Evolutionary conservation across 2,113 vertebrate genomes (phyloP), one percentile per base, ranked within the genome.

Genomic region (Irena cyanogastra): DNA sequence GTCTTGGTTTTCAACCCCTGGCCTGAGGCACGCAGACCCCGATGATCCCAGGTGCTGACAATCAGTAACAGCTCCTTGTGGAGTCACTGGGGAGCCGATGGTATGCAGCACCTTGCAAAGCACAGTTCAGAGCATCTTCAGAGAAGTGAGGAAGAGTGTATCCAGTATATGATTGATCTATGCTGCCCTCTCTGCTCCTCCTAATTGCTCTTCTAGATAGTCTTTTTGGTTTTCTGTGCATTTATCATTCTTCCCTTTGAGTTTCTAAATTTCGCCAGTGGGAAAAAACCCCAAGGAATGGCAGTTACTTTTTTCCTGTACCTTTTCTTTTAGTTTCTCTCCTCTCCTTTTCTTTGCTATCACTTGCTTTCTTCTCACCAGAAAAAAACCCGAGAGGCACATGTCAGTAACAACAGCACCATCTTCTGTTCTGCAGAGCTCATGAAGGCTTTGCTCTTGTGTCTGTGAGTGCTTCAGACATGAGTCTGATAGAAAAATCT

Each of bases 371-470:
- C 16, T 70, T 87, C 75, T 68, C 44, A 45, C 21, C 21, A 39
- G 37, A 13, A 88, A 81, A 87, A 80, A 44, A 6, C 2, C 6
- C 6, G 53, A 50, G 44, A 83, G 66, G 78, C 75, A 35, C 68
- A 86, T 39, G 26, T 27, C 30, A 19, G 79, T 75, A 94, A 90
- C 97, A 95, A 97, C 28, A 96, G 97, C 93, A 83, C 97, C 97
- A 96, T 85, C 97, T 98, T 82, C 95, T 95, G 97, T 95, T 94
- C 78, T 50, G 42, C 26, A 85, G 89, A 65, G 87, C 35, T 71
- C 11, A 69, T 26, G 66, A 63, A 70, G 30, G 8, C 71, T 87
- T 42, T 22, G 37, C 5, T 47, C 30, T 6, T 1, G 5, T 60
- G 75, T 63, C 74, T 33, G 0, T 11, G 13, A 75, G 33, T 54